Conservation (phyloP, 2,797 vertebrate genomes). For the Acanthornis magna region DNA sequence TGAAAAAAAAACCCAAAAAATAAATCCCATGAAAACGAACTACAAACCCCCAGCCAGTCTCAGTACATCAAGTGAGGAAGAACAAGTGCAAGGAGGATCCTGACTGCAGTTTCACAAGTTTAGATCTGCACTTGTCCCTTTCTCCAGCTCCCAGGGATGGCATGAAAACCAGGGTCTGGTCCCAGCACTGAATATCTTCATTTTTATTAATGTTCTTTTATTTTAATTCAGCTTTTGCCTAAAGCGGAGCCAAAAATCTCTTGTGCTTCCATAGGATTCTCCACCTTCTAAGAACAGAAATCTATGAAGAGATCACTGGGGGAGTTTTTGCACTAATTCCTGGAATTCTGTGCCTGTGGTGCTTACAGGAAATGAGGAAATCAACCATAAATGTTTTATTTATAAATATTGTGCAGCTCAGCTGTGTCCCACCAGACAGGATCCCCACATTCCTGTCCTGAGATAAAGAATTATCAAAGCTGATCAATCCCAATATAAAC, state of each 20-base stretch:
- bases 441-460: background rate
- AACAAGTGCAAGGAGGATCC: background rate
- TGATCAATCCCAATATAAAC: too few relatives aligned
- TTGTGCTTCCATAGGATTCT: background rate
- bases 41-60: accelerated
- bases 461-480: background rate
- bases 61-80: background rate
- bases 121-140: background rate
- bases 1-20: background rate
- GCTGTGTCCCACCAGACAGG: background rate
- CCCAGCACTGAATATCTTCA: background rate
- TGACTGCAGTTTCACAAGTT: background rate
- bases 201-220: background rate
- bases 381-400: background rate
- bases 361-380: background rate
- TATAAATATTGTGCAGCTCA: background rate
- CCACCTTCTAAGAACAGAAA: background rate
- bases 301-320: background rate
- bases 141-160: background rate
- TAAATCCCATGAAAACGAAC: background rate
- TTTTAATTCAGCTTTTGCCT: background rate
- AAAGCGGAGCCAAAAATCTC: background rate
- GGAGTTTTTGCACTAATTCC: background rate
- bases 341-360: background rate
- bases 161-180: background rate